These are phyloP conservation scores for Branchinecta sandiegonensis DNA, from an alignment of 2,888 invertebrate genomes.

Conservation along the genomic window DNA sequence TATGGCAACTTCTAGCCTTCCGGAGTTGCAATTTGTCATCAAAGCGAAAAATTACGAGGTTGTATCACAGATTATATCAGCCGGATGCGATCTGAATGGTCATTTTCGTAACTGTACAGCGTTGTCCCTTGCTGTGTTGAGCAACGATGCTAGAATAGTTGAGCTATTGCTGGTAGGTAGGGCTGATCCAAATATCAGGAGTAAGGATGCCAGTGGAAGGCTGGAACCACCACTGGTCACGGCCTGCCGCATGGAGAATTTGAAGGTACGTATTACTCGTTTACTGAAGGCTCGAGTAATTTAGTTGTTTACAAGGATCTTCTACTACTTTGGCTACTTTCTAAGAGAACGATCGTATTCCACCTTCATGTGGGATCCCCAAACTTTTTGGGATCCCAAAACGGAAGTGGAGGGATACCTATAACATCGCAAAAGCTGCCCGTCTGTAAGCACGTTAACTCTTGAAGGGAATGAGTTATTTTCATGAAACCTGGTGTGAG, in stretches of 20 bases:
- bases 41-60: constrained; percentile 16
- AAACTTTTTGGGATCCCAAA: too few species aligned
- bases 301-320: neutral
- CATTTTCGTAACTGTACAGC: constrained; percentile 20
- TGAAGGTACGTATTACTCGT: neutral
- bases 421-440: too few species aligned
- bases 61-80: constrained; percentile 14
- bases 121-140: constrained; percentile 18
- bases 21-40: constrained; percentile 18
- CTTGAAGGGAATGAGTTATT: too few species aligned
- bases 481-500: too few species aligned
- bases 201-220: constrained; percentile 19
- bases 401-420: too few species aligned
- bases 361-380: too few species aligned
- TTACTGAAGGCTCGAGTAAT: neutral
- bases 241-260: constrained; percentile 16
- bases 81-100: constrained; percentile 19
- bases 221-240: constrained; percentile 21
- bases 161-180: constrained; percentile 18
- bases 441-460: too few species aligned
- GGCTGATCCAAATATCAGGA: constrained; percentile 19
- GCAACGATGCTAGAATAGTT: constrained; percentile 17
- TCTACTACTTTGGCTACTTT: neutral
- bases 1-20: neutral
- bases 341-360: too few species aligned